phyloP scores from a whole-genome alignment of 2,113 vertebrate species.

The Grantiella picta region DNA sequence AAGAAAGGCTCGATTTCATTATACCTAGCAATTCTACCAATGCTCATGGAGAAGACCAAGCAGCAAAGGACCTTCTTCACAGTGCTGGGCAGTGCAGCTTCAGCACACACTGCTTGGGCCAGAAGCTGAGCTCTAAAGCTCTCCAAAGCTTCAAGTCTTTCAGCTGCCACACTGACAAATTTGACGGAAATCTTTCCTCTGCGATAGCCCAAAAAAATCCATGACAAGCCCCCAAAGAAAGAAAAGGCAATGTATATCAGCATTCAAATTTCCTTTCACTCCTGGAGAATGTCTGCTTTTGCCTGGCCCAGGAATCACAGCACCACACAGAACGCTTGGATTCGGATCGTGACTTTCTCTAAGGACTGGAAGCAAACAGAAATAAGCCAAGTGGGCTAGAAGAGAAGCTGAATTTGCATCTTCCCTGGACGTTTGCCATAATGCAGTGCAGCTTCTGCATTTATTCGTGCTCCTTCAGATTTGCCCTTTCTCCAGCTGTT shows the following conservation, averaged over 20 bases:
- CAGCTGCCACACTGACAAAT: neutral
- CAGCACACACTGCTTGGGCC: neutral
- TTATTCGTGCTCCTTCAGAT: neutral
- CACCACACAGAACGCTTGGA: neutral
- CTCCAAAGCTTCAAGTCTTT: neutral
- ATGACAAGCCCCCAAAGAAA: neutral
- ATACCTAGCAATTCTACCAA: neutral
- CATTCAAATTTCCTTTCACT: neutral
- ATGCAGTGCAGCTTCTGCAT: neutral
- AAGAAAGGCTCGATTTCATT: neutral
- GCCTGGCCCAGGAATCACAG: neutral
- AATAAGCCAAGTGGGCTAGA: neutral
- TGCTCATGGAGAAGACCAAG: neutral
- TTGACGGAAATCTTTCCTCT: neutral
- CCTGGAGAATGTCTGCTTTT: neutral
- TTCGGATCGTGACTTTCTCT: neutral
- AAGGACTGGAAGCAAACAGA: neutral
- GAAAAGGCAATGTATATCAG: neutral
- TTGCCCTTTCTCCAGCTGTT: slow-evolving; percentile 11
- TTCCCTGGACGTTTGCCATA: neutral
- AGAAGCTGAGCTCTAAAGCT: neutral
- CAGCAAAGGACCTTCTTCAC: neutral
- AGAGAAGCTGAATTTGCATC: neutral
- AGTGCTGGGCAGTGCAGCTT: neutral
- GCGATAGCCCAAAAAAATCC: neutral